Base-by-base conservation (phyloP, 2,113 vertebrate species). In the Gila orcuttii region DNA sequence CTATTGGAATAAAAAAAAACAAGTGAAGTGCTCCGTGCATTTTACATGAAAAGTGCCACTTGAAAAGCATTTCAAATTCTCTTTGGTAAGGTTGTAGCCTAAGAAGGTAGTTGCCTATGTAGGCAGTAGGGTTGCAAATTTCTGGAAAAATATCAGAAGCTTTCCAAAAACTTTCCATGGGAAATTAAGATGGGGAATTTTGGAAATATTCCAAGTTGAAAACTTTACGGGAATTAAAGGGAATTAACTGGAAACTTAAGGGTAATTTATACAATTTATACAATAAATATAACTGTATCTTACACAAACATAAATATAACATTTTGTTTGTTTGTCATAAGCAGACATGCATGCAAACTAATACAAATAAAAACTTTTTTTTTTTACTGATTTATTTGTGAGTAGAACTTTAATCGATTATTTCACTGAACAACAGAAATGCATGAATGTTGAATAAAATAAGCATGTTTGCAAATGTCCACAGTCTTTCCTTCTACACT, bases 391-490 rank as follows among this genome's bases (percentile, higher is more conserved):
- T 9, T 57, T 57, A 57, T 57, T 23, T 57, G 55, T 57, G 55
- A 57, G 19, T 23, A 57, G 19, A 57, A 57, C 19, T 23, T 21
- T 57, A 57, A 57, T 57, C 2, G 6, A 57, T 3, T 57, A 21
- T 57, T 57, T 57, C 55, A 57, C 2, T 57, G 55, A 57, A 57
- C 19, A 57, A 57, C 55, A 57, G 55, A 57, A 23, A 9, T 23
- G 55, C 55, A 57, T 23, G 19, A 57, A 57, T 57, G 19, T 7
- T 19, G 15, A 55, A 55, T 19, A 55, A 55, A 55, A 19, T 55
- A 55, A 55, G 17, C 52, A 55, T 42, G 33, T 86, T 91, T 93
- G 84, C 92, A 93, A 62, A 90, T 90, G 77, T 87, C 87, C 19
- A 87, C 85, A 69, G 89, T 86, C 75, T 87, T 87, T 36, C 87